phyloP scores from a whole-genome alignment of 2,888 invertebrate genomes.

The Dascillus cervinus region DNA sequence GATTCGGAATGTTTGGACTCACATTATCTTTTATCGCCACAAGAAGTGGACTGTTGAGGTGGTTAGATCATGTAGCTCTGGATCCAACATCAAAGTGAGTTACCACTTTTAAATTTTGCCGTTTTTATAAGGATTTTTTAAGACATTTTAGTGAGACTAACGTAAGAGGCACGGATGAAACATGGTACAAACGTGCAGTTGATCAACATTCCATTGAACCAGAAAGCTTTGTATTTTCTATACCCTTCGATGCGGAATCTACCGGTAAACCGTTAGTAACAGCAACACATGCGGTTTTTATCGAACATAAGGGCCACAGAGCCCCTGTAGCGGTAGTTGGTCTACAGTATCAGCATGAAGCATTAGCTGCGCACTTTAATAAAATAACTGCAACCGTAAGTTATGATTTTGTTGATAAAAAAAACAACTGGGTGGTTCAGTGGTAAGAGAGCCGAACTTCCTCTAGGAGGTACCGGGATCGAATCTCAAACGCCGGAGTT shows the following conservation, averaged over 20 bases:
- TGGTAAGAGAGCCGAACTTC: too few species aligned
- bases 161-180: slow-evolving; percentile 74
- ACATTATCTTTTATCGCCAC: slow-evolving; percentile 84
- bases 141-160: slow-evolving; percentile 79
- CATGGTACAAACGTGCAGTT: slow-evolving; percentile 87
- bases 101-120: neutral
- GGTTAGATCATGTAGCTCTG: slow-evolving; percentile 65
- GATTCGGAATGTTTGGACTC: slow-evolving; percentile 79
- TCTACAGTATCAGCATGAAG: slow-evolving; percentile 76
- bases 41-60: slow-evolving; percentile 78
- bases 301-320: slow-evolving; percentile 72
- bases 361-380: slow-evolving; percentile 74
- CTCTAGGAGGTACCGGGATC: too few species aligned
- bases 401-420: too few species aligned
- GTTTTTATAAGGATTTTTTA: slow-evolving; percentile 18
- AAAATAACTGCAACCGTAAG: slow-evolving; percentile 82
- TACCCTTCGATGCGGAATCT: slow-evolving; percentile 63
- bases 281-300: slow-evolving; percentile 86
- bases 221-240: slow-evolving; percentile 86
- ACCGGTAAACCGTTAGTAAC: slow-evolving; percentile 61
- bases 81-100: neutral
- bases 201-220: slow-evolving; percentile 82
- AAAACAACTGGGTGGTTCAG: too few species aligned
- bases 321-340: slow-evolving; percentile 92
- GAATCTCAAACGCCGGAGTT: too few species aligned